phyloP scores from a whole-genome alignment of 2,888 invertebrate genomes.

The Tupiocoris notatus region DNA sequence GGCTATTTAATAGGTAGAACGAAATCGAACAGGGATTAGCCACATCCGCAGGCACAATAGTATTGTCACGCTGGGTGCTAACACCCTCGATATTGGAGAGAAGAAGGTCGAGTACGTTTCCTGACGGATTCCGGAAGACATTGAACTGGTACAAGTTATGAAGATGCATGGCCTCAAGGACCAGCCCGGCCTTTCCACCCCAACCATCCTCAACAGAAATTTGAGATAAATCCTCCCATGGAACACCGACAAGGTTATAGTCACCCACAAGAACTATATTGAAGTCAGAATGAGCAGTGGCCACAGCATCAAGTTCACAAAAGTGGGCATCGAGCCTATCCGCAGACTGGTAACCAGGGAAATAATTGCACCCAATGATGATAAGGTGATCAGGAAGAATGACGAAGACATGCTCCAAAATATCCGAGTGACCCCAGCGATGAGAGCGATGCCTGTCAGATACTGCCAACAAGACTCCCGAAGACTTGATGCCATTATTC shows the following conservation, averaged over 20 bases:
- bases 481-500: background rate
- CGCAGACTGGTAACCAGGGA: background rate
- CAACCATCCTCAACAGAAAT: background rate
- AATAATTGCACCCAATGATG: background rate
- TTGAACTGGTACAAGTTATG: background rate
- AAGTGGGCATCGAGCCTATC: background rate
- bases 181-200: background rate
- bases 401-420: slow-evolving; percentile 5
- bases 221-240: background rate
- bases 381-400: background rate
- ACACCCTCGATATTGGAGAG: background rate
- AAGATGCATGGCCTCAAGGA: background rate
- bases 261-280: slow-evolving; percentile 3
- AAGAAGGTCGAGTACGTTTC: background rate
- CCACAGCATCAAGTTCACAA: background rate
- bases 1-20: background rate
- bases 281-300: background rate
- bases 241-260: background rate
- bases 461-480: slow-evolving; percentile 1
- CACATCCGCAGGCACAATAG: background rate
- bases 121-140: background rate
- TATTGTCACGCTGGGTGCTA: background rate
- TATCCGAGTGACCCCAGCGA: background rate
- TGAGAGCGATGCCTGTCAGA: background rate
- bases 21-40: background rate